Percentiles rank a stretch among this genome's conserved stretches.
phyloP scores from a whole-genome alignment of 35 echinoderm and acorn worm genomes.

The Chiridota heheva region DNA sequence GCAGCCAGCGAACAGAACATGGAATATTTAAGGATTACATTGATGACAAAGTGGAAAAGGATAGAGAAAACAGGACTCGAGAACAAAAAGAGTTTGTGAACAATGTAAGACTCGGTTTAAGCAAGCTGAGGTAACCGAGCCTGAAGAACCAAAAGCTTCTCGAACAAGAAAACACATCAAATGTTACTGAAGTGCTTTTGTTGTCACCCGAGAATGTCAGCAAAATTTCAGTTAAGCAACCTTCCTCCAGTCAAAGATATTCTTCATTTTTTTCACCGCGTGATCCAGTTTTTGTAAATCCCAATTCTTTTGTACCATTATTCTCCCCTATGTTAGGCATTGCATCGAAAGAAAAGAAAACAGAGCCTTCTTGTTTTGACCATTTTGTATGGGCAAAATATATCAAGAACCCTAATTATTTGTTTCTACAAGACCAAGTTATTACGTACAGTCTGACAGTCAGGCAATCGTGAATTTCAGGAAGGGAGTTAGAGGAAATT shows the following conservation, averaged over 20 bases:
- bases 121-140: not conserved
- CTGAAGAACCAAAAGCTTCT: not conserved
- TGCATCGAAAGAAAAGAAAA: not conserved
- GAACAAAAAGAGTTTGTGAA: constrained; percentile 1
- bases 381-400: not conserved
- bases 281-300: constrained; percentile 38
- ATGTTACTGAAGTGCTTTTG: not conserved
- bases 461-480: constrained; percentile 31
- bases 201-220: no score
- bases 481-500: constrained; percentile 15
- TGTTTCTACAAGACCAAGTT: constrained; percentile 24
- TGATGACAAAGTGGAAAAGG: not conserved
- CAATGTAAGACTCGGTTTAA: not conserved
- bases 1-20: no score
- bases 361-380: no score
- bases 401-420: constrained; percentile 39
- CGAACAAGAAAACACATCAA: not conserved
- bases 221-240: no score
- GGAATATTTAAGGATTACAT: not conserved
- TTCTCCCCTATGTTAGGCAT: constrained; percentile 35
- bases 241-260: no score
- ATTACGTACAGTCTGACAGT: constrained; percentile 16
- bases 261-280: no score
- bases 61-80: not conserved
- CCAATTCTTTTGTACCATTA: constrained; percentile 36